These are phyloP conservation scores for Salvator merianae DNA, from an alignment of 2,113 vertebrate species.

Conservation along the genomic window DNA sequence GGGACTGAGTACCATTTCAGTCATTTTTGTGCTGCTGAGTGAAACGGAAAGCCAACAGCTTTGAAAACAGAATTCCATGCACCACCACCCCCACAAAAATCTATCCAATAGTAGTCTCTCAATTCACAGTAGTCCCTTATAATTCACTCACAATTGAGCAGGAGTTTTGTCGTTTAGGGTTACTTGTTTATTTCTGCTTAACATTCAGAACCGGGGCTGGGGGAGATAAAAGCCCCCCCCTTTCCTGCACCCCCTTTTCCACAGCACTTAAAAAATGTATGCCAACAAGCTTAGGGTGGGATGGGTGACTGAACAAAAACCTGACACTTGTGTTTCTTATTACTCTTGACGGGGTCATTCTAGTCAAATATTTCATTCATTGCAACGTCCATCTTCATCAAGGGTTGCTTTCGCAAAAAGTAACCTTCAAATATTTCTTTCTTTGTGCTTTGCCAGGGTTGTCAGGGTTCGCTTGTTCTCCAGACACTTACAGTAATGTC, in stretches of 20 bases:
- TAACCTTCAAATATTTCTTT: conserved; percentile 53
- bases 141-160: no score
- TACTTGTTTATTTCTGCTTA: neutral
- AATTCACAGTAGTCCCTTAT: no score
- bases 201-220: neutral
- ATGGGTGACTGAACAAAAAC: conserved; percentile 54
- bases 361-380: conserved; percentile 63
- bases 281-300: conserved; percentile 30
- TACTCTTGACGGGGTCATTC: conserved; percentile 60
- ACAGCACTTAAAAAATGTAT: conserved; percentile 53
- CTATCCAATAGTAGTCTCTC: no score
- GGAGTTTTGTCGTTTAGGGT: neutral
- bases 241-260: conserved; percentile 4
- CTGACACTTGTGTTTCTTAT: conserved; percentile 63
- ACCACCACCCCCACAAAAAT: no score
- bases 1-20: no score
- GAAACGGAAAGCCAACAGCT: no score
- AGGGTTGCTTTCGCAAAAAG: conserved; percentile 43
- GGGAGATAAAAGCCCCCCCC: conserved; percentile 31
- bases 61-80: no score
- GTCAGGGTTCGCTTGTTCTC: conserved; percentile 24
- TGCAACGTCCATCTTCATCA: conserved; percentile 60
- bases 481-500: conserved; percentile 48
- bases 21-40: no score
- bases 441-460: conserved; percentile 23